Base-by-base conservation (phyloP, 1,140 invertebrate genomes). In the Drosophila orosa region DNA sequence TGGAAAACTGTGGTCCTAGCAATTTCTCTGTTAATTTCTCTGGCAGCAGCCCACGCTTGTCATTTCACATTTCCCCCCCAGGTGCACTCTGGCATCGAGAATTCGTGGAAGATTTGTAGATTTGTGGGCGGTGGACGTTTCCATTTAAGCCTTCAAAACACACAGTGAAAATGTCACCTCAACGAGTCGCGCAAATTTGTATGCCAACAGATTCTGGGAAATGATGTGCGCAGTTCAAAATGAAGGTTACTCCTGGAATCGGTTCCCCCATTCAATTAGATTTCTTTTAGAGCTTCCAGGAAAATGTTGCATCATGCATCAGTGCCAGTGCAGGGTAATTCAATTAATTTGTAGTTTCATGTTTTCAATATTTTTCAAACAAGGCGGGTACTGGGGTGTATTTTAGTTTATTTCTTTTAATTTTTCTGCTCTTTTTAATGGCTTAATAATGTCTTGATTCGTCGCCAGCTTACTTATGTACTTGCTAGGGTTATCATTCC, bases 81-180 rank as follows among this genome's bases (percentile, higher is more conserved):
- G 5, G 22, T 56, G 33, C 24, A 29, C 33, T 7, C 13, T 35
- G 33, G 33, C 33, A 15, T 15, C 13, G 5, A 35, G 5, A 35
- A 57, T 58, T 58, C 39, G 25, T 29, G 52, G 15, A 24, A 55
- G 52, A 55, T 19, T 13, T 27, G 12, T n/a, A 24, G n/a, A n/a
- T 27, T 19, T 19, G 45, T 27, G 27, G 10, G 3, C 2, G 37
- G 55, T 50, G 39, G 27, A n/a, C 17, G 27, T 31, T 59, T 47
- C 40, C 40, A 47, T n/a, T n/a, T 3, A 25, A 25, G 24, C 44
- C 24, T 25, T 47, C 17, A n/a, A 15, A 15, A 6, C 7, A 40
- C 3, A 13, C 10, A 33, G 10, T 8, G n/a, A 1, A 27, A 19
- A 39, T 61, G 33, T 37, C 48, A 57, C 17, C 33, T 27, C 15